A percentile compares a stretch with the other conserved stretches of the same genome.
These are phyloP conservation scores for Corythoichthys intestinalis DNA, from an alignment of 2,113 vertebrate genomes.

Conservation along the genomic window DNA sequence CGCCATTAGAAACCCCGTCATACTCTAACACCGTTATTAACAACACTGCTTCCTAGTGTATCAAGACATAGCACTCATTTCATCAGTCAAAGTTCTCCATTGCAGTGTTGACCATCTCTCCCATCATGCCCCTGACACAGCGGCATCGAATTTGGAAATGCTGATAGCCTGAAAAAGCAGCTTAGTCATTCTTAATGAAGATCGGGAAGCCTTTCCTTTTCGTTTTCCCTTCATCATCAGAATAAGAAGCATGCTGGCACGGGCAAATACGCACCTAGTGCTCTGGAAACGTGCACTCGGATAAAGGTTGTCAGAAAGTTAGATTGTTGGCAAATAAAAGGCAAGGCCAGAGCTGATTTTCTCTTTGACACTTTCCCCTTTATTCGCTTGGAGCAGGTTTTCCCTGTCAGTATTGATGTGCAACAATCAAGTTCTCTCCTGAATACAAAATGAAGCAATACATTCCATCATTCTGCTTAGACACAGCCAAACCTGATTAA, in stretches of 20 bases:
- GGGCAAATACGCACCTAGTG: slow-evolving; percentile 53
- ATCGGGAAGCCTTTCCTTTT: slow-evolving; percentile 64
- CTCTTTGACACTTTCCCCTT: slow-evolving; percentile 34
- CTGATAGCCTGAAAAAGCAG: slow-evolving; percentile 65
- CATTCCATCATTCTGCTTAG: slow-evolving; percentile 1
- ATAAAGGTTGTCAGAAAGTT: slow-evolving; percentile 61
- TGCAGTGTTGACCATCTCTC: slow-evolving; percentile 45
- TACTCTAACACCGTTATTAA: too few relatives aligned
- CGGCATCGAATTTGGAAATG: slow-evolving; percentile 63
- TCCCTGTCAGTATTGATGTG: slow-evolving; percentile 25
- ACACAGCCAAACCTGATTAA: neutral
- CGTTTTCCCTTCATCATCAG: slow-evolving; percentile 55
- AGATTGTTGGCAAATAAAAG: slow-evolving; percentile 49
- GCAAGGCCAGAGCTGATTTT: slow-evolving; percentile 37
- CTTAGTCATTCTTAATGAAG: slow-evolving; percentile 72
- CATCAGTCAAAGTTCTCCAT: slow-evolving; percentile 43
- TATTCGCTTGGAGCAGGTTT: slow-evolving; percentile 37
- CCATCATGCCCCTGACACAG: slow-evolving; percentile 40
- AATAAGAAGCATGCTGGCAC: slow-evolving; percentile 64
- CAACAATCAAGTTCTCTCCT: slow-evolving; percentile 15
- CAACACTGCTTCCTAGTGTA: neutral
- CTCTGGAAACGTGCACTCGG: slow-evolving; percentile 50
- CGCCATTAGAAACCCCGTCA: too few relatives aligned
- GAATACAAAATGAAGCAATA: slow-evolving; percentile 16
- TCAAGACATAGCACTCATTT: slow-evolving; percentile 30